Base-by-base conservation (phyloP, 2,113 vertebrate genomes). In the Eptesicus fuscus region DNA sequence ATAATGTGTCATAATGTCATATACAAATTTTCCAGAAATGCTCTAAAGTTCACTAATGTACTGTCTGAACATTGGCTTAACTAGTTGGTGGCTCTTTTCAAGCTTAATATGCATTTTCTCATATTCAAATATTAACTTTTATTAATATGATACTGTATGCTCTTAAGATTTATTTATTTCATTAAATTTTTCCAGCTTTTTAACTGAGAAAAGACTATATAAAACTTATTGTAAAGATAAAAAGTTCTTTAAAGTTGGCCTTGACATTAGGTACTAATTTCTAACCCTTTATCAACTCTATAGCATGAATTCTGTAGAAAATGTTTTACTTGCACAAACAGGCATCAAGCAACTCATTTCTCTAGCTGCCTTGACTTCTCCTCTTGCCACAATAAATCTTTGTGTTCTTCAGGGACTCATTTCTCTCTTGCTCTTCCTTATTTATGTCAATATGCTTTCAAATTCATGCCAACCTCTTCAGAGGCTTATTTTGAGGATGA, bases 371-470 rank as follows among this genome's bases (percentile, higher is more conserved):
- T 96, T 96, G 86, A 95, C 69, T 97, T 97, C 49, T 97, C 0
- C 4, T 78, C 0, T 4, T 83, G 22, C 2, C 16, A 40, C 28
- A 7, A 4, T 97, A 95, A 90, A 93, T 93, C 2, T 74, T 65
- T 63, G n/a, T 44, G 2, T 73, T 96, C 94, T 22, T 1, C 28
- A 71, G 61, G 1, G 25, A 40, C 67, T 71, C 74, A 80, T 97
- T 90, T 96, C 77, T 78, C 9, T 89, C 2, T 93, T 97, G 91
- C 70, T 93, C 83, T 90, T 96, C 61, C 61, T 98, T 67, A 83
- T 94, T 96, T 96, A 87, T 95, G 30, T 95, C 94, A 95, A 89
- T 90, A 95, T 69, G 8, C 13, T 96, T 97, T 96, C 95, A 96
- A 93, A 97, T 95, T 97, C 67, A 67, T 97, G 63, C 49, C 56